Conservation (phyloP, 2,888 invertebrate genomes). For the Polyommatus iphigenia region DNA sequence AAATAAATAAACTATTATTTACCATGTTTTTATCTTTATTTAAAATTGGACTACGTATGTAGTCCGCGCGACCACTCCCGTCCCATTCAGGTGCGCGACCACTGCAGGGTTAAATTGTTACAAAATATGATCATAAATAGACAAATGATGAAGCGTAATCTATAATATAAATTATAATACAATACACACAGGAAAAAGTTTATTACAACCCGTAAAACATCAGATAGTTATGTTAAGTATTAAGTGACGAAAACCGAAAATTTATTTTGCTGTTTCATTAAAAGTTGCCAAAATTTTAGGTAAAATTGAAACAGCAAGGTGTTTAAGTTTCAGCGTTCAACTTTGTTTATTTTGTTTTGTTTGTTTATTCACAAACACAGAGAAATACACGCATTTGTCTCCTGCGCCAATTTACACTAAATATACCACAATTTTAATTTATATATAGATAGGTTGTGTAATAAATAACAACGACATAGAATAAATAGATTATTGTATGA, state of each 20-base stretch:
- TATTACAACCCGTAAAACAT: not conserved
- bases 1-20: no score
- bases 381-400: not conserved
- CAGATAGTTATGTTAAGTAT: not conserved
- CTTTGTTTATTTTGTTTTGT: slow-evolving; percentile 7
- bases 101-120: no score
- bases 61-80: no score
- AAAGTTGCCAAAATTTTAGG: not conserved
- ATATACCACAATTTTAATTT: not conserved
- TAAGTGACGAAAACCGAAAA: not conserved
- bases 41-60: no score
- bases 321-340: not conserved
- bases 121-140: no score
- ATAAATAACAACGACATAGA: not conserved
- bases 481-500: not conserved
- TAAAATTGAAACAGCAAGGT: not conserved
- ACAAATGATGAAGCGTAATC: no score
- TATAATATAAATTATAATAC: no score
- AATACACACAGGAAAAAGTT: no score
- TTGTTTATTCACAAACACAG: not conserved
- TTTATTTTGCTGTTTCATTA: not conserved
- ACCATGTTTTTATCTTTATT: no score
- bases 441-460: not conserved
- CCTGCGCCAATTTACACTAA: not conserved
- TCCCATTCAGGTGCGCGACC: no score